These are phyloP conservation scores for Papilio helenus DNA, from an alignment of 1,140 invertebrate genomes.

Conservation along the genomic window DNA sequence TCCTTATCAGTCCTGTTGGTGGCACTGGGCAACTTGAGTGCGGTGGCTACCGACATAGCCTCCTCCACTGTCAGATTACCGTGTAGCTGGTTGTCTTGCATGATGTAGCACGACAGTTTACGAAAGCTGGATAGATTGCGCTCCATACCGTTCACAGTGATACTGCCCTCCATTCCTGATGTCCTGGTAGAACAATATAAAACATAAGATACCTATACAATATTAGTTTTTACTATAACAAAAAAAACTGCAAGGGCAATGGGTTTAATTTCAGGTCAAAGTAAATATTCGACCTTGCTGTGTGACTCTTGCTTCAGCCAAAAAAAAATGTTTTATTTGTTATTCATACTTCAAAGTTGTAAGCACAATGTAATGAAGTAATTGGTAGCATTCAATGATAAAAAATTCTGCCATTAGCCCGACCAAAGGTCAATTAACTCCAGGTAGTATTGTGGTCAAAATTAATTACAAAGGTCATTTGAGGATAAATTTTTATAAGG, in stretches of 20 bases:
- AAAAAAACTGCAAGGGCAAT: neutral
- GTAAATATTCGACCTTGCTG: neutral
- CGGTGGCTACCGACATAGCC: conserved; percentile 96
- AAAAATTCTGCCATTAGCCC: neutral
- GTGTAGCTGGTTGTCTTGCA: conserved; percentile 98
- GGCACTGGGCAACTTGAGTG: conserved; percentile 92
- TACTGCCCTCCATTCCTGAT: conserved; percentile 89
- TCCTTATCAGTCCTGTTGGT: conserved; percentile 88
- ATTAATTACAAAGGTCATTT: neutral
- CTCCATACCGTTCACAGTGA: conserved; percentile 93
- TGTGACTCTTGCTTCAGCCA: neutral
- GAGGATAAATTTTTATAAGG: neutral
- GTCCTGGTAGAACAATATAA: conserved; percentile 84
- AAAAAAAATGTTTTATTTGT: neutral
- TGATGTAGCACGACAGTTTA: conserved; percentile 98
- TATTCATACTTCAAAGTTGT: neutral
- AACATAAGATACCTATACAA: too few relatives aligned
- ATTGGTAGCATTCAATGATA: neutral
- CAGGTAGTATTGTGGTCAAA: neutral
- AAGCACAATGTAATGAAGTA: neutral
- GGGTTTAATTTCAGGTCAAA: neutral
- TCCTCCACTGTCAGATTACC: conserved; percentile 96
- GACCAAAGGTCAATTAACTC: neutral
- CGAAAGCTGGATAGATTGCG: conserved; percentile 95
- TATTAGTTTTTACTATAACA: neutral